Evolutionary conservation across 2,113 vertebrate genomes (phyloP), one percentile per base, ranked within the genome.

Genomic region (Zeus faber): DNA sequence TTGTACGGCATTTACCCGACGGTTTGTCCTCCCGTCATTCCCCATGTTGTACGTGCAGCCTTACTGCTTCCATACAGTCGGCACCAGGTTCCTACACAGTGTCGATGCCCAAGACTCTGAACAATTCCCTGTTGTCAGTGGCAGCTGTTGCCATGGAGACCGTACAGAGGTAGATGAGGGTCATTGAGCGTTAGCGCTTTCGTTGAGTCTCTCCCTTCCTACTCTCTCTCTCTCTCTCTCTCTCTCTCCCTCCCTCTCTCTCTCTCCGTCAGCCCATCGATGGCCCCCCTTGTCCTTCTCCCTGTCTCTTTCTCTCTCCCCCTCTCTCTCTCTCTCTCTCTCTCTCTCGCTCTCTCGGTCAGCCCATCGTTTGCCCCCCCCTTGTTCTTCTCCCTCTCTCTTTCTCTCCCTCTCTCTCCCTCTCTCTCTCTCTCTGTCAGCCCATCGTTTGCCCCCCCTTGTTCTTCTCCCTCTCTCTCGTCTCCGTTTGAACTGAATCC

Each of bases 141-240:
- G 74, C 52, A 74, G 70, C 47, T 17, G 78, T 83, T 77, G 68
- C 74, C 24, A 43, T 70, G 76, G 74, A 55, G n/a, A 85, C 73
- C 54, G n/a, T n/a, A n/a, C n/a, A 47, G 65, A 73, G 62, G 75
- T 37, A 70, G 69, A 76, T 56, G 49, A 75, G 63, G 70, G 61
- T 71, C 54, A 71, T 62, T 37, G 37, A 65, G 53, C 70, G 49
- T 70, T 67, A 62, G 58, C 63, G 57, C 73, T 69, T 45, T 53
- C 35, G 14, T 56, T 48, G 46, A 18, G 10, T 31, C 26, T 44
- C 40, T 44, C 46, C 54, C 54, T 59, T 47, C 54, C 31, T 14
- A 6, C 16, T 35, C 49, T 33, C 27, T 51, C 13, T 14, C 20
- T 10, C 26, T 9, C 51, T 48, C 41, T 17, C 18, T 58, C 37